Percentiles rank a stretch among this genome's conserved stretches.
phyloP scores from a whole-genome alignment of 2,888 invertebrate genomes.

The Polyommatus icarus region DNA sequence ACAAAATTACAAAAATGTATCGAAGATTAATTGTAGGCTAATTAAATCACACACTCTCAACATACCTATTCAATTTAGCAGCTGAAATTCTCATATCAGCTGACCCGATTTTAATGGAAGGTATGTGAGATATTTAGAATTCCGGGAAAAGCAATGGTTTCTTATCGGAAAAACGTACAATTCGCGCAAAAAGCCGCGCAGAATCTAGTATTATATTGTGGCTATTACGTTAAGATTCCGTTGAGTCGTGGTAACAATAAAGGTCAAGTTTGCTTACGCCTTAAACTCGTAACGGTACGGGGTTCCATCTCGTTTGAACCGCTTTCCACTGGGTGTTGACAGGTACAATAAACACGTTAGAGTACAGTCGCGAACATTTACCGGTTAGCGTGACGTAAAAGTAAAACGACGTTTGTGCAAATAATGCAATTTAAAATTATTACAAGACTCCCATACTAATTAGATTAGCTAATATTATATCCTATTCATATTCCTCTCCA shows the following conservation, averaged over 20 bases:
- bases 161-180: background rate
- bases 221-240: background rate
- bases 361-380: background rate
- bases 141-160: background rate
- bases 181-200: background rate
- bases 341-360: slow-evolving; percentile 7
- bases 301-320: slow-evolving; percentile 14
- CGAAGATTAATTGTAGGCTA: no score
- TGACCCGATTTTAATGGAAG: background rate
- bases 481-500: no score
- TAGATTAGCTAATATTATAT: no score
- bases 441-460: no score
- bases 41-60: background rate
- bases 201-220: background rate
- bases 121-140: background rate
- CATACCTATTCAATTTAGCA: background rate
- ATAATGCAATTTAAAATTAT: no score
- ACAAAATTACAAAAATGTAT: no score
- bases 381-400: background rate
- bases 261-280: slow-evolving; percentile 3
- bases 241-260: background rate
- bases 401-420: background rate
- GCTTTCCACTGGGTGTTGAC: slow-evolving; percentile 7
- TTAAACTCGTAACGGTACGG: slow-evolving; percentile 1
- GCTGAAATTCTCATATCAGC: background rate